Percentiles rank a stretch among this genome's conserved stretches.
phyloP scores from a whole-genome alignment of 1,140 invertebrate species.

The Dinoponera quadriceps region DNA sequence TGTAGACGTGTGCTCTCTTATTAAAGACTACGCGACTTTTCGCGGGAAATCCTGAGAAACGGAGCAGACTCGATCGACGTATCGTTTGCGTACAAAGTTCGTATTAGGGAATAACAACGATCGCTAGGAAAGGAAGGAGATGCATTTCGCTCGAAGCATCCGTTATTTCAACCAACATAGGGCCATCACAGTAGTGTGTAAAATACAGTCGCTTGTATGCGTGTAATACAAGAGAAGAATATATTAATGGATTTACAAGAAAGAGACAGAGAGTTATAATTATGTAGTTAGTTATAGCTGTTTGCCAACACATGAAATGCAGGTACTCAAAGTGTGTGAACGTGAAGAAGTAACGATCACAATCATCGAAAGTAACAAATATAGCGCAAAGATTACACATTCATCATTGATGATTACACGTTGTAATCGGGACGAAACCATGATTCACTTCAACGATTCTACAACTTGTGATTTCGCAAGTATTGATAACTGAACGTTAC shows the following conservation, averaged over 20 bases:
- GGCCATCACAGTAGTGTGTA: conserved; percentile 12
- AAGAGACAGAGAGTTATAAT: not conserved
- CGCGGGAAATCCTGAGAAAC: conserved; percentile 61
- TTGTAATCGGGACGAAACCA: not conserved
- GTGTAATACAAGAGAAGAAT: conserved; percentile 29
- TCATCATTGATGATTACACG: not conserved
- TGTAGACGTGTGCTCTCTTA: conserved; percentile 1
- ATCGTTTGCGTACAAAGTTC: conserved; percentile 16
- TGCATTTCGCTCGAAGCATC: not conserved
- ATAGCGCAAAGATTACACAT: conserved; percentile 12
- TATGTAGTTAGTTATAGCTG: not conserved
- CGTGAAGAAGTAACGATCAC: conserved; percentile 17
- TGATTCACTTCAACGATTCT: conserved; percentile 9
- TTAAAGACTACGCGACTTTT: conserved; percentile 30
- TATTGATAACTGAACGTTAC: conserved; percentile 38
- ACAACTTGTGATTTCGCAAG: not conserved
- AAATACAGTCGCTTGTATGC: not conserved
- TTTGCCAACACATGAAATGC: conserved; percentile 20
- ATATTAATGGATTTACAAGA: conserved; percentile 40
- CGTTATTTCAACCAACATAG: conserved; percentile 9
- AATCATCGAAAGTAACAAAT: conserved; percentile 26
- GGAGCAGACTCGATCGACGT: conserved; percentile 30
- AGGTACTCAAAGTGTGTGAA: not conserved
- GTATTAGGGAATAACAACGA: conserved; percentile 1
- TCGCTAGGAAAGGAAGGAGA: not conserved